These are phyloP conservation scores for Diplogasteroides magnus DNA, from an alignment of 1,140 invertebrate genomes.

Conservation along the genomic window DNA sequence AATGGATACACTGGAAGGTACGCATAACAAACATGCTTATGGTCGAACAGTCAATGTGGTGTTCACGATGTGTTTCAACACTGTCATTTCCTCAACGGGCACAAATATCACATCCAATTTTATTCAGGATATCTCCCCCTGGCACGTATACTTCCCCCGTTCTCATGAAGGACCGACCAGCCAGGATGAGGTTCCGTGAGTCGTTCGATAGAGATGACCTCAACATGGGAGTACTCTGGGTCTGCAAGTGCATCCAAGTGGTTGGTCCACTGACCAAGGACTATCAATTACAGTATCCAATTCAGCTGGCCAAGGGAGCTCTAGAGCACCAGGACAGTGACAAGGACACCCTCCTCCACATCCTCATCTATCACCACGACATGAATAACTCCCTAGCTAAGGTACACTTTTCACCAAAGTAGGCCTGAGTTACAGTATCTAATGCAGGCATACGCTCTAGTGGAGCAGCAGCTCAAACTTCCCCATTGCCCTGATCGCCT, in stretches of 20 bases:
- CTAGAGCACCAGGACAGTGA: conserved; percentile 47
- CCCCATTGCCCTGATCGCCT: conserved; percentile 22
- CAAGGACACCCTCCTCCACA: conserved; percentile 50
- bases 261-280: too few relatives aligned
- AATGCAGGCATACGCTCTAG: conserved; percentile 49
- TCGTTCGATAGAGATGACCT: not conserved
- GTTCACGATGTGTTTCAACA: not conserved
- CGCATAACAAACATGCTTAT: conserved; percentile 10
- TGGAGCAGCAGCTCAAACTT: conserved; percentile 52
- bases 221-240: not conserved
- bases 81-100: not conserved
- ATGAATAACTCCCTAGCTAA: too few relatives aligned
- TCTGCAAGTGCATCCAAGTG: not conserved
- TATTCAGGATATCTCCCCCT: not conserved
- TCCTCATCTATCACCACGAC: conserved; percentile 46
- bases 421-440: not conserved
- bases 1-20: conserved; percentile 19
- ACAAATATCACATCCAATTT: not conserved
- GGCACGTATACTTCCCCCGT: too few relatives aligned
- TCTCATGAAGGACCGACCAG: not conserved
- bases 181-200: not conserved
- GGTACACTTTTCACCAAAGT: not conserved
- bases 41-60: not conserved
- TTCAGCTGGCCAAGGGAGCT: conserved; percentile 36
- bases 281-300: conserved; percentile 1